Evolutionary conservation across 2,797 vertebrate genomes (phyloP), one percentile per base, ranked within the genome.

Genomic region (Poecilia wingei): DNA sequence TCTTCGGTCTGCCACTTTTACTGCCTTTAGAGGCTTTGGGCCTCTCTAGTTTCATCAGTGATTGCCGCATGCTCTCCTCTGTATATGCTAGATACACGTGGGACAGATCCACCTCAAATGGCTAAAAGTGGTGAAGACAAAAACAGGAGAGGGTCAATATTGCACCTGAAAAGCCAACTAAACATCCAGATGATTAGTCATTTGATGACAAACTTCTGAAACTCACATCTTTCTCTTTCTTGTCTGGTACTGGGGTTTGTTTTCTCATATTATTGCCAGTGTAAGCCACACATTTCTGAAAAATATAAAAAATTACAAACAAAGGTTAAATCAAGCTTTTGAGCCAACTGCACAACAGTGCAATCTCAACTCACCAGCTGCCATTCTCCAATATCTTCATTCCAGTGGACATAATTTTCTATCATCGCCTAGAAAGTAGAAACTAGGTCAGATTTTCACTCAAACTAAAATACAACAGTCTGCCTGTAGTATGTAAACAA

Each of bases 251-350:
- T 22, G 98, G 98, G 0, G 97, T 98, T 90, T 99, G 98, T 88
- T 99, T 99, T 91, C 98, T 97, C 98, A 99, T 99, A 74, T 99
- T 99, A 95, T 99, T 99, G 79, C 98, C 98, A 46, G 98, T 99
- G 85, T 99, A 99, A 0, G 98, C 98, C 86, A 99, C 98, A 88
- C 98, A 99, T 97, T 99, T 99, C 98, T 99, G 87, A 82, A 92
- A 94, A 76, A 82, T 83, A 92, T 93, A 76, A 81, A 33, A 12
- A 78, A 2, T 0, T 0, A 72, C 1, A 66, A 43, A 36, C 61
- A 12, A 61, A 16, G 7, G 1, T 4, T 12, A 70, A 64, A 72
- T 72, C 25, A 28, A 68, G 22, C 31, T 57, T 22, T 49, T 18
- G 1, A 36, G 72, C 2, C 18, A 66, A 82, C 31, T 5, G 12